Evolutionary conservation across 2,888 invertebrate species (phyloP).

Genomic region (Anorthoa munda): DNA sequence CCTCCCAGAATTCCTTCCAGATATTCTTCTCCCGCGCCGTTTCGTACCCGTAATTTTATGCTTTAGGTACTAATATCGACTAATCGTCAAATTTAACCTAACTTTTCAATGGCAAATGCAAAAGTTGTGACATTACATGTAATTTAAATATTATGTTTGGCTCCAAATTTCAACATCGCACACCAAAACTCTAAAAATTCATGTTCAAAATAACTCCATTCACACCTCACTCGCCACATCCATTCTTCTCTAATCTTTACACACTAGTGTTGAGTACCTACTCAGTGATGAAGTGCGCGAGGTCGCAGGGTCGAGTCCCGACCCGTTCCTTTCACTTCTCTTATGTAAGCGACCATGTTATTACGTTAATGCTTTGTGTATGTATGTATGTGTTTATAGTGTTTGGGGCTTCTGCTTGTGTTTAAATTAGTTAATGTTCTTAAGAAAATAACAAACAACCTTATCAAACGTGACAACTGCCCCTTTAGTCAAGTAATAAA

Average conservation of each 20-base stretch:
- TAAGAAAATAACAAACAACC: too few species aligned
- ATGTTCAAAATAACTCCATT: background rate
- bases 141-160: too few species aligned
- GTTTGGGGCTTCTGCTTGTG: conserved; percentile 1
- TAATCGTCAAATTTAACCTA: too few species aligned
- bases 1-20: too few species aligned
- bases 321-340: conserved; percentile 77
- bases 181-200: background rate
- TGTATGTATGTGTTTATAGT: conserved; percentile 1
- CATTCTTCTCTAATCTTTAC: conserved; percentile 44
- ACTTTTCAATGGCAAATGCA: too few species aligned
- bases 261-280: conserved; percentile 68
- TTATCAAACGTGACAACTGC: too few species aligned
- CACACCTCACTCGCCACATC: conserved; percentile 24
- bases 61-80: too few species aligned
- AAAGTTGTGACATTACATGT: too few species aligned
- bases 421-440: background rate
- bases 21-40: too few species aligned
- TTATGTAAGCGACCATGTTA: conserved; percentile 66
- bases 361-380: conserved; percentile 41
- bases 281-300: conserved; percentile 69
- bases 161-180: too few species aligned
- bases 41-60: too few species aligned
- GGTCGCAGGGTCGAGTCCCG: conserved; percentile 78
- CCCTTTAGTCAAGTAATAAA: too few species aligned